phyloP scores from a whole-genome alignment of 1,140 invertebrate genomes.

The Riptortus pedestris region DNA sequence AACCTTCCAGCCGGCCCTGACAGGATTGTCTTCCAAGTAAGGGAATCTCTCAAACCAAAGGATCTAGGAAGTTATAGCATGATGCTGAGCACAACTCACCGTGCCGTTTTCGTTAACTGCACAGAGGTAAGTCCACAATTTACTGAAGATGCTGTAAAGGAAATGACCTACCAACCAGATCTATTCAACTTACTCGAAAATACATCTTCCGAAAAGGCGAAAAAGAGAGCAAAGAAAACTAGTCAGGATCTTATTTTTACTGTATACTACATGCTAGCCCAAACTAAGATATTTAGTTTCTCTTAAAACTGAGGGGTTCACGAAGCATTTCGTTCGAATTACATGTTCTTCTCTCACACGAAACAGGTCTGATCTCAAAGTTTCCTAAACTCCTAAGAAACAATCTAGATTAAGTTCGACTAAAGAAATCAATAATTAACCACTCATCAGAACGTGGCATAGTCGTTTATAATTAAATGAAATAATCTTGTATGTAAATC shows the following conservation, averaged over 20 bases:
- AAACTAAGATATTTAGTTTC: constrained; percentile 30
- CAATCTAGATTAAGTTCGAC: too few relatives aligned
- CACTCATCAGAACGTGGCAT: too few relatives aligned
- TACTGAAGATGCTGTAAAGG: constrained; percentile 41
- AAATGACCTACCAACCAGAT: constrained; percentile 52
- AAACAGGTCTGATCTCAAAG: too few relatives aligned
- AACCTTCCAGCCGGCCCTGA: constrained; percentile 54
- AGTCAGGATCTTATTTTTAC: constrained; percentile 26
- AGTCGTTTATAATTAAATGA: too few relatives aligned
- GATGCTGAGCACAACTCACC: constrained; percentile 50
- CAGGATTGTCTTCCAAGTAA: constrained; percentile 60
- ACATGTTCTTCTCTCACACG: too few relatives aligned
- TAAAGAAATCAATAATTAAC: too few relatives aligned
- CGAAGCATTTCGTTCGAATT: too few relatives aligned
- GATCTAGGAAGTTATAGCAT: constrained; percentile 44
- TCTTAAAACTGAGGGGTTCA: too few relatives aligned
- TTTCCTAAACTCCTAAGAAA: too few relatives aligned
- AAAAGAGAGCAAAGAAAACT: constrained; percentile 23
- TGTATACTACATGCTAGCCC: constrained; percentile 25
- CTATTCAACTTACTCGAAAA: constrained; percentile 47
- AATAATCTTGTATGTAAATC: too few relatives aligned
- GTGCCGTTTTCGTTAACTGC: constrained; percentile 51
- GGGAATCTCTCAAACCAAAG: constrained; percentile 50
- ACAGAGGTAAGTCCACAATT: constrained; percentile 59
- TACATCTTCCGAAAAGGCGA: constrained; percentile 21